phyloP scores from a whole-genome alignment of 35 echinoderm and acorn worm species.

The Nesometra sesokonis region DNA sequence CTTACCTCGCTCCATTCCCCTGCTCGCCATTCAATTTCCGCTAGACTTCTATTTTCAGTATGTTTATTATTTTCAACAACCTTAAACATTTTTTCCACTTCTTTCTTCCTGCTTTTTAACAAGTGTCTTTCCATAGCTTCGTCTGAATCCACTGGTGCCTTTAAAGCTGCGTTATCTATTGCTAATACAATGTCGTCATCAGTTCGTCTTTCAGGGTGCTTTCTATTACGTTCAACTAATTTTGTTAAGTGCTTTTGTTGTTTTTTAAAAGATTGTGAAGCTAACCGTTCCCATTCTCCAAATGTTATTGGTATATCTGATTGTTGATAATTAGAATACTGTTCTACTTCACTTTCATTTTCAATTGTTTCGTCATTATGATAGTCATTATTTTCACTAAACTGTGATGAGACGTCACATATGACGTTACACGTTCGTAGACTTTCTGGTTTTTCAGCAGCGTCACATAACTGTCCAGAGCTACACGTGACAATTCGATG shows the following conservation, averaged over 20 bases:
- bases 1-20: neutral
- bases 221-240: neutral
- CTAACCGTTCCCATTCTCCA: conserved; percentile 33
- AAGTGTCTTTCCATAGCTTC: neutral
- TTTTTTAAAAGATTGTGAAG: neutral
- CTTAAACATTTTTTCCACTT: neutral
- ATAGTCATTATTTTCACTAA: neutral
- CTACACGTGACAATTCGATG: neutral
- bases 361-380: neutral
- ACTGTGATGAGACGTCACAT: neutral
- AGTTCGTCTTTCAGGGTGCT: neutral
- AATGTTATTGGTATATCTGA: conserved; percentile 26
- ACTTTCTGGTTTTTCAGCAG: neutral
- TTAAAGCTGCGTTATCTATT: neutral
- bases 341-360: neutral
- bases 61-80: neutral
- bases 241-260: neutral
- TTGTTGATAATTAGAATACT: neutral
- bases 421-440: neutral
- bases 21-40: neutral
- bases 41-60: neutral
- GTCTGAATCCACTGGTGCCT: conserved; percentile 2
- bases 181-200: neutral
- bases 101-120: neutral
- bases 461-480: neutral